Evolutionary conservation across 1,140 invertebrate genomes (phyloP).

Genomic region (Drosophila ohnishii): DNA sequence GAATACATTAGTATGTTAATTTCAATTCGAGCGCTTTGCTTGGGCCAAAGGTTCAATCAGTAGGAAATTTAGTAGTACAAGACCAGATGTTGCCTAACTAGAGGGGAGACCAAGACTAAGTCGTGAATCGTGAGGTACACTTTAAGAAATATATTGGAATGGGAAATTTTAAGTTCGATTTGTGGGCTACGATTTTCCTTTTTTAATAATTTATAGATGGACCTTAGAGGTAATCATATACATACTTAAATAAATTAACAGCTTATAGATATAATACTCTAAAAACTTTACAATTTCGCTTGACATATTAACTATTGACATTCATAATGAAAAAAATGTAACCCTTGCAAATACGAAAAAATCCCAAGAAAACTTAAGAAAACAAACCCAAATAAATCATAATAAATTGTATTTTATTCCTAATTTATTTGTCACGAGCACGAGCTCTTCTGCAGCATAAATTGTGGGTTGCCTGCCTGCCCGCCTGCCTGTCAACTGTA

Average conservation of each 20-base stretch:
- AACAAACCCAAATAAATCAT: neutral
- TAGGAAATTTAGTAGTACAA: slow-evolving; percentile 18
- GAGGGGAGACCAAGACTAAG: neutral
- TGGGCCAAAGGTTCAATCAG: slow-evolving; percentile 45
- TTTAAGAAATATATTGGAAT: neutral
- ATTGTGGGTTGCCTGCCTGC: neutral
- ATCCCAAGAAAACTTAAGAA: neutral
- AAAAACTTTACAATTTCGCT: too few relatives aligned
- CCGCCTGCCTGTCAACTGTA: neutral
- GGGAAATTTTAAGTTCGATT: neutral
- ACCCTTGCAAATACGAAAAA: neutral
- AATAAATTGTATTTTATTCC: neutral
- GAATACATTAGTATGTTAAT: slow-evolving; percentile 67
- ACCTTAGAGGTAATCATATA: neutral
- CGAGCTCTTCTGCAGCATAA: slow-evolving; percentile 10
- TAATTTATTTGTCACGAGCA: slow-evolving; percentile 16
- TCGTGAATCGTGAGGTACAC: slow-evolving; percentile 3
- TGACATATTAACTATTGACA: neutral
- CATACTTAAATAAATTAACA: neutral
- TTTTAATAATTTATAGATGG: neutral
- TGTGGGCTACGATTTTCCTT: too few relatives aligned
- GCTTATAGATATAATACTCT: neutral
- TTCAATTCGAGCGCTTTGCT: slow-evolving; percentile 20
- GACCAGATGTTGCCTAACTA: slow-evolving; percentile 13
- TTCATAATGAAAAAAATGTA: neutral